Percentiles rank a stretch among this genome's conserved stretches.
Conservation (phyloP, 2,888 invertebrate species). For the Agrotis ipsilon region DNA sequence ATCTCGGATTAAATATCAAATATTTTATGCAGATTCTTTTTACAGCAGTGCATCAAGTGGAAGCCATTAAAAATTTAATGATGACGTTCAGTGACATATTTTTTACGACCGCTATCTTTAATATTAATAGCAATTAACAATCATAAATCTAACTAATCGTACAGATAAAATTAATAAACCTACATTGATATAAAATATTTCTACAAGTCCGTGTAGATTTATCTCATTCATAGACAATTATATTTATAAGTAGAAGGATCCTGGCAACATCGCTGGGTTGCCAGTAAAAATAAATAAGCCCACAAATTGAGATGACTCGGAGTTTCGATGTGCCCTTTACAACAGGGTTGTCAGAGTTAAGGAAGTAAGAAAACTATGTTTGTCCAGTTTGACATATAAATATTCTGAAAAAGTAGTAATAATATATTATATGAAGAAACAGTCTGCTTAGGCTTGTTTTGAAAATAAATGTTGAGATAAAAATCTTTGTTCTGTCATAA, state of each 20-base stretch:
- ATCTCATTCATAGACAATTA: slow-evolving; percentile 39
- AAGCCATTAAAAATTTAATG: slow-evolving; percentile 29
- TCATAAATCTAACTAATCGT: slow-evolving; percentile 40
- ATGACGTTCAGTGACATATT: slow-evolving; percentile 40
- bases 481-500: neutral
- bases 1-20: neutral
- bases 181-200: slow-evolving; percentile 28
- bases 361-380: slow-evolving; percentile 51
- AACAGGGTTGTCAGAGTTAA: slow-evolving; percentile 58
- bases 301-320: slow-evolving; percentile 67
- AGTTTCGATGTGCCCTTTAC: slow-evolving; percentile 58
- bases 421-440: slow-evolving; percentile 33
- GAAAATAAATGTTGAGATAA: slow-evolving; percentile 19
- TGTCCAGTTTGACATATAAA: slow-evolving; percentile 28
- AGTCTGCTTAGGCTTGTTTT: neutral
- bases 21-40: slow-evolving; percentile 46
- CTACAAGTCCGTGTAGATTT: slow-evolving; percentile 15
- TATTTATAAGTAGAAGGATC: slow-evolving; percentile 54
- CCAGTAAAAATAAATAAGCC: slow-evolving; percentile 66
- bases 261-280: slow-evolving; percentile 44
- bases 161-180: slow-evolving; percentile 20
- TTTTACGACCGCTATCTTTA: slow-evolving; percentile 34
- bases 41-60: slow-evolving; percentile 21
- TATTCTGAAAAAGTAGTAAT: slow-evolving; percentile 33
- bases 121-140: slow-evolving; percentile 32